Percentiles rank a stretch among this genome's conserved stretches.
phyloP scores from a whole-genome alignment of 1,140 invertebrate genomes.

The Thaumetopoea pityocampa region DNA sequence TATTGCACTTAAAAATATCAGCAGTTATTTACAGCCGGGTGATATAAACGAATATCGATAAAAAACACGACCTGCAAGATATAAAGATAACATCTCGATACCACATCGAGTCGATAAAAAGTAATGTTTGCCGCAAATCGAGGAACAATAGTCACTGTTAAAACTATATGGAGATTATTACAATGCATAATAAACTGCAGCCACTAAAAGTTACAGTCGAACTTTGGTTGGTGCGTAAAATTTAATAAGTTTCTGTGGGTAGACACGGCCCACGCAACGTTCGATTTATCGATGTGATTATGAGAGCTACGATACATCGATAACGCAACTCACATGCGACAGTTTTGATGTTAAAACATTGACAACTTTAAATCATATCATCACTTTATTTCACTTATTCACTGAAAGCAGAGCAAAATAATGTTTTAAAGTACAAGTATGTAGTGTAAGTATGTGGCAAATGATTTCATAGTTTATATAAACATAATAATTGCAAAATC shows the following conservation, averaged over 20 bases:
- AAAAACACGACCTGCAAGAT: conserved; percentile 33
- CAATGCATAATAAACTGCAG: conserved; percentile 12
- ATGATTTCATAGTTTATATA: no score
- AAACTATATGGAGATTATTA: conserved; percentile 17
- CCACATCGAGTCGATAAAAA: conserved; percentile 46
- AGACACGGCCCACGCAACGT: conserved; percentile 21
- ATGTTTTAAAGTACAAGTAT: no score
- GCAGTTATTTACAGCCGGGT: no score
- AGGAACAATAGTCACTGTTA: conserved; percentile 45
- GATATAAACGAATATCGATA: conserved; percentile 32
- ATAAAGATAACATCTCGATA: conserved; percentile 35
- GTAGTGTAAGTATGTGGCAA: no score
- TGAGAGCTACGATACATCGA: conserved; percentile 16
- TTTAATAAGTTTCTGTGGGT: conserved; percentile 21
- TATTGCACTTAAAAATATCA: no score
- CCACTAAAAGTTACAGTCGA: background rate
- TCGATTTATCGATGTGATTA: conserved; percentile 25
- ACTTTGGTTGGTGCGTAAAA: background rate
- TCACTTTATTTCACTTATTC: background rate
- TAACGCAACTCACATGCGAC: conserved; percentile 9
- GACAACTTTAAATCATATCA: background rate
- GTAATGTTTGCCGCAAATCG: conserved; percentile 48
- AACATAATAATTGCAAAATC: no score
- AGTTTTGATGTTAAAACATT: background rate
- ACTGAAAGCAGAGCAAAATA: background rate